A percentile compares a stretch with the other conserved stretches of the same genome.
phyloP scores from a whole-genome alignment of 2,797 vertebrate species.

The Melanotaenia pygmaea region DNA sequence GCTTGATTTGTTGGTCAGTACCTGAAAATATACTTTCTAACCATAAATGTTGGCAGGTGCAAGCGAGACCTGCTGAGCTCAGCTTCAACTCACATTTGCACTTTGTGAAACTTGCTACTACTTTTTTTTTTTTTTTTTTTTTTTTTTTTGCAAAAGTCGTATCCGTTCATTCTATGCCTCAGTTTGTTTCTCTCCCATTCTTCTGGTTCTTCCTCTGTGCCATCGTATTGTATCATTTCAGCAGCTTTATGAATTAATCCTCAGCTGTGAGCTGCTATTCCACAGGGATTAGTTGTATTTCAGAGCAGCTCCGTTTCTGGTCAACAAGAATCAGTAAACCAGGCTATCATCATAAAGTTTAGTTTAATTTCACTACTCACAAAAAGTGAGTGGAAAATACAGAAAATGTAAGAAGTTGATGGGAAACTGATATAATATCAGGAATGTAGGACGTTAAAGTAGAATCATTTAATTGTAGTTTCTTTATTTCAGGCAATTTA shows the following conservation, averaged over 20 bases:
- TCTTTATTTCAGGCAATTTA: too few species aligned
- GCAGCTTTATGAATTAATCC: constrained; percentile 73
- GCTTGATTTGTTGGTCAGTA: constrained; percentile 71
- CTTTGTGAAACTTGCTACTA: constrained; percentile 45
- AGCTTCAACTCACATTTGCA: constrained; percentile 53
- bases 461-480: too few species aligned
- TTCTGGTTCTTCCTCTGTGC: constrained; percentile 20
- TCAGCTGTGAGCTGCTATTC: constrained; percentile 59
- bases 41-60: constrained; percentile 63
- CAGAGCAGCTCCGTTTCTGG: constrained; percentile 61
- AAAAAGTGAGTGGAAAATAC: too few species aligned
- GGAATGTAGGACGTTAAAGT: too few species aligned
- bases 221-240: constrained; percentile 66
- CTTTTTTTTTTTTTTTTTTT: not conserved
- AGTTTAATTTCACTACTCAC: constrained; percentile 40
- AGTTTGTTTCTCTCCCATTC: constrained; percentile 49
- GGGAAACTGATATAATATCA: too few species aligned
- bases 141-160: constrained; percentile 9
- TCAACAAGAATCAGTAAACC: constrained; percentile 38
- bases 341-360: constrained; percentile 46
- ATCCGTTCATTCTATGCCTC: constrained; percentile 37
- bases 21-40: constrained; percentile 66
- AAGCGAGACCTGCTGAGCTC: constrained; percentile 65
- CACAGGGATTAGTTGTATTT: constrained; percentile 54
- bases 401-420: too few species aligned